Conservation (phyloP, 1,140 invertebrate species). For the Drosophila lacteicornis region DNA sequence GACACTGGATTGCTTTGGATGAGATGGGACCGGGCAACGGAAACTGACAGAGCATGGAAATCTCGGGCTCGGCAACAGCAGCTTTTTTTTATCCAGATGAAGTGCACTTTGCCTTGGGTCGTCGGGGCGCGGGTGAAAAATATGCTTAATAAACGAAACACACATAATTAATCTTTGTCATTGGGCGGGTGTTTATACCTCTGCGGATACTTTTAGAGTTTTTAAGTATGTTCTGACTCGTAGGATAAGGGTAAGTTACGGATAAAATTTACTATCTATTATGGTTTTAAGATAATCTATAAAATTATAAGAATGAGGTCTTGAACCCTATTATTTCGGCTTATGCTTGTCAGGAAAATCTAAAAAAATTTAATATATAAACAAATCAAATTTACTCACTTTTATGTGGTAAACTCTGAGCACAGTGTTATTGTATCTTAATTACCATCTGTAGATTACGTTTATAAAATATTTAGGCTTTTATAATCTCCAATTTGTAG, state of each 20-base stretch:
- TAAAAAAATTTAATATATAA: neutral
- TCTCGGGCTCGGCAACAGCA: constrained; percentile 24
- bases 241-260: too few relatives aligned
- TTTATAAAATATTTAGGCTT: neutral
- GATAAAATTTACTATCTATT: neutral
- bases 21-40: constrained; percentile 20
- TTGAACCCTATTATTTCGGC: too few relatives aligned
- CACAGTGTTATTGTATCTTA: neutral
- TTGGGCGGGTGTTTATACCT: neutral
- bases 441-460: too few relatives aligned
- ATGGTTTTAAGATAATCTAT: neutral
- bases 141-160: constrained; percentile 21
- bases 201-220: neutral
- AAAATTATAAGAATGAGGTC: neutral
- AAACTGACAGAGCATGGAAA: constrained; percentile 44
- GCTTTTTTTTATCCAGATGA: constrained; percentile 28
- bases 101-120: constrained; percentile 21
- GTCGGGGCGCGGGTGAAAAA: constrained; percentile 1
- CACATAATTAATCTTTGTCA: constrained; percentile 14
- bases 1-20: constrained; percentile 2
- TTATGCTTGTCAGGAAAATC: too few relatives aligned
- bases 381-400: neutral
- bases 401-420: neutral
- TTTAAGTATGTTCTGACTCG: neutral
- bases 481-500: neutral